These are phyloP conservation scores for Platyura marginata DNA, from an alignment of 1,140 invertebrate species.

Conservation along the genomic window DNA sequence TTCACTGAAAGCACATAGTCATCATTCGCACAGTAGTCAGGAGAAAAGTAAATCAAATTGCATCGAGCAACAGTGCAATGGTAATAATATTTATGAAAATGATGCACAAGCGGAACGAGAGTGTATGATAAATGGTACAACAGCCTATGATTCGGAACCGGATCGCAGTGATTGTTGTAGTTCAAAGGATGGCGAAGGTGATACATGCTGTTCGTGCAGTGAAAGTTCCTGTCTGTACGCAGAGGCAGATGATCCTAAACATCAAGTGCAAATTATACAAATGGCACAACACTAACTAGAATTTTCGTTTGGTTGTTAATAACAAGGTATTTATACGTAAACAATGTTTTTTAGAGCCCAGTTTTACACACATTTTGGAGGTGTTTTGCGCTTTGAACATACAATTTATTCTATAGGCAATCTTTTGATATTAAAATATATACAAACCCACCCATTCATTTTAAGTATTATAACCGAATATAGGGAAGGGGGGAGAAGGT, in stretches of 20 bases:
- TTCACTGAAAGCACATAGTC: slow-evolving; percentile 14
- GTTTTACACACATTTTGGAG: no score
- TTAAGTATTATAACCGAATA: no score
- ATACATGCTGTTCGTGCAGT: slow-evolving; percentile 23
- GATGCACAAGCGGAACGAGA: slow-evolving; percentile 1
- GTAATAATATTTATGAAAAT: slow-evolving; percentile 10
- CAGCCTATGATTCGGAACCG: slow-evolving; percentile 3
- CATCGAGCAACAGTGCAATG: neutral
- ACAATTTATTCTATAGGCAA: neutral
- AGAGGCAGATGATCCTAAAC: slow-evolving; percentile 16
- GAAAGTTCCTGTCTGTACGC: slow-evolving; percentile 23
- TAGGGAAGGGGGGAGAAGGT: no score
- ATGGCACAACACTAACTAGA: neutral
- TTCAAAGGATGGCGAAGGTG: slow-evolving; percentile 15
- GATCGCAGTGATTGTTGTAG: slow-evolving; percentile 20
- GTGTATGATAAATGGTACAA: neutral
- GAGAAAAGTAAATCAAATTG: slow-evolving; percentile 9
- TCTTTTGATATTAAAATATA: no score
- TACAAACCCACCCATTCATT: no score
- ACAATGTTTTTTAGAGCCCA: no score
- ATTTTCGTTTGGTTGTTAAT: no score
- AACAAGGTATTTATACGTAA: neutral
- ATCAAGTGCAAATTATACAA: neutral
- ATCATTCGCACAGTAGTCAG: slow-evolving; percentile 14
- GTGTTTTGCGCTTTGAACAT: no score